Conservation (phyloP, 2,888 invertebrate species). For the Tetranychus truncatus region DNA sequence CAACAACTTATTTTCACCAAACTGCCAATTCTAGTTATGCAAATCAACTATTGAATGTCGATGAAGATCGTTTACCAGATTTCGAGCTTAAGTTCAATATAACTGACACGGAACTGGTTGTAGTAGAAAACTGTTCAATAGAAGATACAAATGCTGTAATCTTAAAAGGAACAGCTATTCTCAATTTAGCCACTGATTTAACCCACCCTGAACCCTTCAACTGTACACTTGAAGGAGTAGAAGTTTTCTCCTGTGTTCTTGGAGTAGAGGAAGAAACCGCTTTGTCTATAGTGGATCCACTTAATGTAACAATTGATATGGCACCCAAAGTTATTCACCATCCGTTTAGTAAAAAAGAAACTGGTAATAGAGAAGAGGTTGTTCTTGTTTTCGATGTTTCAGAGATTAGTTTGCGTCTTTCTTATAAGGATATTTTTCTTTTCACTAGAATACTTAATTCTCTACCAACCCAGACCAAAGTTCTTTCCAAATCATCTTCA, state of each 20-base stretch:
- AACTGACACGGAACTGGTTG: slow-evolving; percentile 81
- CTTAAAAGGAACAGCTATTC: slow-evolving; percentile 36
- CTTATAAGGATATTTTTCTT: slow-evolving; percentile 81
- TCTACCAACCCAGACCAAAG: slow-evolving; percentile 51
- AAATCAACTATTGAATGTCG: not conserved
- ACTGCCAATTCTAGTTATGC: not conserved
- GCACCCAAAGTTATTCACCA: not conserved
- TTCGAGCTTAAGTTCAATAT: slow-evolving; percentile 78
- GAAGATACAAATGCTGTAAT: slow-evolving; percentile 86
- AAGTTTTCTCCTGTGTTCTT: slow-evolving; percentile 77
- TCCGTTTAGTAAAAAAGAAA: not conserved
- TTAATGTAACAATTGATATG: slow-evolving; percentile 39
- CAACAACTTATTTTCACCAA: not conserved
- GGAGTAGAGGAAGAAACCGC: slow-evolving; percentile 82
- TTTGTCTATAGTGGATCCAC: slow-evolving; percentile 79
- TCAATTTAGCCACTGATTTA: slow-evolving; percentile 9
- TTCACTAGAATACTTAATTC: slow-evolving; percentile 72
- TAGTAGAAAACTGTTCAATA: slow-evolving; percentile 71
- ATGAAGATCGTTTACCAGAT: slow-evolving; percentile 33
- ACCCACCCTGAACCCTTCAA: not conserved
- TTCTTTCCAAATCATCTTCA: slow-evolving; percentile 26
- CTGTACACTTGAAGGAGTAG: slow-evolving; percentile 66
- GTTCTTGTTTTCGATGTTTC: slow-evolving; percentile 19
- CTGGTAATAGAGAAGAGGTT: slow-evolving; percentile 12
- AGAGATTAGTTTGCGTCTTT: slow-evolving; percentile 60